Conservation (phyloP, 2,113 vertebrate genomes). For the Macquaria ambigua region DNA sequence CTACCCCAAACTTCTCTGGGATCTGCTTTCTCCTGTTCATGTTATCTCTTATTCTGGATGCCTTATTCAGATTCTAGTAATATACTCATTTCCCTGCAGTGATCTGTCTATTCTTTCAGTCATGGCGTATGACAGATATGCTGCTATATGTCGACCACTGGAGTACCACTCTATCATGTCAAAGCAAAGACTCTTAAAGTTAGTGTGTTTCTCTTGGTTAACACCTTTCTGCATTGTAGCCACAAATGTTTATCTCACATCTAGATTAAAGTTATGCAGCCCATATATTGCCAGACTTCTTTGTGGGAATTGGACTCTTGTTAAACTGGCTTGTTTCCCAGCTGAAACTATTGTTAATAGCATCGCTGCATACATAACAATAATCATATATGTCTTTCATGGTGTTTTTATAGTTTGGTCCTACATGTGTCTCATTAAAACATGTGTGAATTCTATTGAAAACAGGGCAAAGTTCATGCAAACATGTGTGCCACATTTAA, state of each 20-base stretch:
- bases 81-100: too few relatives aligned
- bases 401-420: conserved; percentile 55
- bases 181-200: conserved; percentile 14
- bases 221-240: neutral
- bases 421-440: conserved; percentile 55
- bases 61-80: too few relatives aligned
- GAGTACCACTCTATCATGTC: conserved; percentile 38
- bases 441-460: conserved; percentile 35
- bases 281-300: conserved; percentile 33
- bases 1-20: too few relatives aligned
- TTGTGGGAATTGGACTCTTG: conserved; percentile 50
- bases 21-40: too few relatives aligned
- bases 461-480: neutral
- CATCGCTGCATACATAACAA: conserved; percentile 23
- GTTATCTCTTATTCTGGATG: too few relatives aligned
- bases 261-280: too few relatives aligned
- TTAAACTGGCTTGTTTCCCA: conserved; percentile 46
- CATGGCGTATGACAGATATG: neutral
- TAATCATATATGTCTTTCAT: conserved; percentile 11
- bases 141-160: too few relatives aligned
- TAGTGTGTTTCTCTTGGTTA: conserved; percentile 30
- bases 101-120: neutral
- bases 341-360: neutral
- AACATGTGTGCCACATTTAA: too few relatives aligned
- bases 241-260: too few relatives aligned